Evolutionary conservation across 1,140 invertebrate species (phyloP).

Genomic region (Nylanderia fulva): DNA sequence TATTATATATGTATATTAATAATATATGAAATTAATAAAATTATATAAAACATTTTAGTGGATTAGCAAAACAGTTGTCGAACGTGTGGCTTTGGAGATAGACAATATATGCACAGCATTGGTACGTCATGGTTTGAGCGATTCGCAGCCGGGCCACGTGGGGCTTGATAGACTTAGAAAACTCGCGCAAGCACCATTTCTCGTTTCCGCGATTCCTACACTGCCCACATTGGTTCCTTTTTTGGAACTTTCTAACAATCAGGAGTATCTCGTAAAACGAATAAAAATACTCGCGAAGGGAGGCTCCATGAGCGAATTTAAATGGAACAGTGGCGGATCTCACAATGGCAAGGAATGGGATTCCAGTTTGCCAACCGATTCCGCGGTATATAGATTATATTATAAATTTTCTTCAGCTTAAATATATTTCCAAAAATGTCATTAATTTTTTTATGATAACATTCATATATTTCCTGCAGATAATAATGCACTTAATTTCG

Average conservation of each 20-base stretch:
- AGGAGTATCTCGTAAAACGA: slow-evolving; percentile 93
- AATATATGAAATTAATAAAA: too few species aligned
- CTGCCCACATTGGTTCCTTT: slow-evolving; percentile 91
- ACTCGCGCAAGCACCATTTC: slow-evolving; percentile 88
- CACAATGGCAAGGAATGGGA: slow-evolving; percentile 92
- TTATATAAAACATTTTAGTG: slow-evolving; percentile 87
- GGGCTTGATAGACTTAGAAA: slow-evolving; percentile 90
- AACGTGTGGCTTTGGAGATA: slow-evolving; percentile 90
- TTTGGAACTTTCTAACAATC: slow-evolving; percentile 92
- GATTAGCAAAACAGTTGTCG: slow-evolving; percentile 92
- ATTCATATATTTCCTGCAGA: slow-evolving; percentile 85
- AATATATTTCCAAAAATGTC: not conserved
- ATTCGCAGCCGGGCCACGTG: slow-evolving; percentile 90
- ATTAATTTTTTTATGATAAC: slow-evolving; percentile 6
- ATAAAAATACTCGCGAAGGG: slow-evolving; percentile 91
- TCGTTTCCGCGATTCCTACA: slow-evolving; percentile 89
- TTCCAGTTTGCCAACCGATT: slow-evolving; percentile 92
- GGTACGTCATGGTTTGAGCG: slow-evolving; percentile 89
- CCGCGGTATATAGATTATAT: slow-evolving; percentile 86
- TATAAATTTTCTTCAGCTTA: not conserved
- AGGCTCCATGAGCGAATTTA: slow-evolving; percentile 93
- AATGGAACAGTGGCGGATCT: slow-evolving; percentile 91
- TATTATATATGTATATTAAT: too few species aligned
- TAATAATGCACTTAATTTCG: slow-evolving; percentile 93
- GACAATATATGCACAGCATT: slow-evolving; percentile 89